Evolutionary conservation across 2,888 invertebrate genomes (phyloP), one percentile per base, ranked within the genome.

Genomic region (Drosophila ustulata): DNA sequence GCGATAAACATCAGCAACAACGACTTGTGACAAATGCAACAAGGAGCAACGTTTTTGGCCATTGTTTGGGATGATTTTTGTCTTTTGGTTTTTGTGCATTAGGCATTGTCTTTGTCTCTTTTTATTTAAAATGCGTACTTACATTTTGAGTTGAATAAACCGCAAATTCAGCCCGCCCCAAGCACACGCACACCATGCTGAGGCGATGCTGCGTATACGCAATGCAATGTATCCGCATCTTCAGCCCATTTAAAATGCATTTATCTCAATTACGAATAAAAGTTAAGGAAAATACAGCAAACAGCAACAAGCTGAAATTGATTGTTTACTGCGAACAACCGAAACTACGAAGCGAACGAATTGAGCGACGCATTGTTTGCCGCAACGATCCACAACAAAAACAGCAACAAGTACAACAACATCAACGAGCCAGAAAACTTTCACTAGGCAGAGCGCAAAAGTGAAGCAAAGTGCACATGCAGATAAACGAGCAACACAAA

Each of bases 171-270:
- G 18, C 37, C 30, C 28, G 11, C 6, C 61, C 9, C 56, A 34
- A 43, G 28, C 18, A 18, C 43, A 30, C 64, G 9, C 32, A 41
- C 34, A 41, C 45, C 50, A 30, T 30, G 46, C 2, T 9, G 49
- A 23, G 25, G 8, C 56, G 39, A 72, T 52, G 66, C 49, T 66
- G 77, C 78, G 77, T 78, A 78, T 80, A 70, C 78, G 81, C 68
- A 81, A 78, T 77, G 64, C 51, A 34, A 13, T 63, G 81, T 64
- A 74, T 78, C 66, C 80, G 81, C 66, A 63, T 71, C 66, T 66
- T 69, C 46, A 55, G 78, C 71, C 72, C 86, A 80, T 83, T 86
- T 88, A 65, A 84, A 86, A 84, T 81, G 86, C 85, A 86, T 89
- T 86, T 89, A 84, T 89, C 85, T 89, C 88, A 89, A 89, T 86